Percentiles rank a stretch among this genome's conserved stretches.
phyloP scores from a whole-genome alignment of 1,140 invertebrate genomes.

The Drosophila equinoxialis region DNA sequence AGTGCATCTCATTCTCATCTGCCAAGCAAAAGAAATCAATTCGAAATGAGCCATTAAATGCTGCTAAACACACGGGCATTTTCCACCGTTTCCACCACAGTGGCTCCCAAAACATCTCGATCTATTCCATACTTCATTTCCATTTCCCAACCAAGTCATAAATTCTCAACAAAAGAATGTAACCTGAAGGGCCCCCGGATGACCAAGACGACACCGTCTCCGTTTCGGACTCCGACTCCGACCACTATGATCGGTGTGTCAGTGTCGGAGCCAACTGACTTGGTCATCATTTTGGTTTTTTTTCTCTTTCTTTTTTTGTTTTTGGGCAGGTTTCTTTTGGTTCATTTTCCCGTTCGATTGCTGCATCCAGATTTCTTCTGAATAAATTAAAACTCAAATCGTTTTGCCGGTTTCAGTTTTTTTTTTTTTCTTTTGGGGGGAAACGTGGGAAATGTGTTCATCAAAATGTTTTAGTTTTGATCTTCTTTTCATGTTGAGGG shows the following conservation, averaged over 20 bases:
- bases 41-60: slow-evolving; percentile 82
- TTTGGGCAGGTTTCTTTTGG: slow-evolving; percentile 41
- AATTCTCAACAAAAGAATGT: slow-evolving; percentile 79
- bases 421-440: background rate
- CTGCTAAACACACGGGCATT: slow-evolving; percentile 79
- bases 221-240: too few relatives aligned
- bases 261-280: slow-evolving; percentile 22
- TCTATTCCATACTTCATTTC: slow-evolving; percentile 8
- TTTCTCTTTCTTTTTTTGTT: slow-evolving; percentile 5
- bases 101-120: slow-evolving; percentile 40
- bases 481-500: slow-evolving; percentile 20
- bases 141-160: slow-evolving; percentile 48
- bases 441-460: slow-evolving; percentile 79
- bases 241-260: background rate
- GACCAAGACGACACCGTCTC: background rate
- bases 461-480: slow-evolving; percentile 31
- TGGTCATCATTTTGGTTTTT: slow-evolving; percentile 44
- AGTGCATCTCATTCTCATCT: background rate
- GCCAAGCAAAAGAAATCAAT: slow-evolving; percentile 74
- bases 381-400: slow-evolving; percentile 81
- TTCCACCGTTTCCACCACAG: slow-evolving; percentile 78
- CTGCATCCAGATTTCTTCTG: slow-evolving; percentile 76
- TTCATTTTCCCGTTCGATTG: slow-evolving; percentile 71
- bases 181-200: slow-evolving; percentile 59
- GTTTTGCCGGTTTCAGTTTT: slow-evolving; percentile 34